phyloP scores from a whole-genome alignment of 1,140 invertebrate genomes.

The Anthonomus grandis region DNA sequence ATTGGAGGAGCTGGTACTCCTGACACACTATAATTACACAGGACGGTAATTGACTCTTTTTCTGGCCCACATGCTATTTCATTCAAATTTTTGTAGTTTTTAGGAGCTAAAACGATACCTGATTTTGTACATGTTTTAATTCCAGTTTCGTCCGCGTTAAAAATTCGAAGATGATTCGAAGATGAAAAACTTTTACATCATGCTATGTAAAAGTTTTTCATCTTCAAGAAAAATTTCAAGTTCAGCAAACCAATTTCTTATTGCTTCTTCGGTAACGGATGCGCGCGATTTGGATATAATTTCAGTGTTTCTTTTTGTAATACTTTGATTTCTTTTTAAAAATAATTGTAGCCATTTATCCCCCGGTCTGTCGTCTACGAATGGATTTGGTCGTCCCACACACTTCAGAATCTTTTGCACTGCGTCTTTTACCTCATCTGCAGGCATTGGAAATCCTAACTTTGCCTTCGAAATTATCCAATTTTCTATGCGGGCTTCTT shows the following conservation, averaged over 20 bases:
- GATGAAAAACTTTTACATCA: conserved; percentile 33
- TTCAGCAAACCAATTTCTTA: conserved; percentile 10
- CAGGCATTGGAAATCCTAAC: conserved; percentile 24
- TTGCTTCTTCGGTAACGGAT: conserved; percentile 14
- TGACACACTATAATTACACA: conserved; percentile 45
- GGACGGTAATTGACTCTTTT: conserved; percentile 45
- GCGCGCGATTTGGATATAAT: conserved; percentile 15
- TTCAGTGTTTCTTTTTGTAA: conserved; percentile 18
- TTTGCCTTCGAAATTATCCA: conserved; percentile 22
- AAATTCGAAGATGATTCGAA: no score
- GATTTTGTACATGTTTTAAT: conserved; percentile 40
- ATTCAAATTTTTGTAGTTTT: conserved; percentile 36
- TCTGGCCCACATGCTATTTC: conserved; percentile 28
- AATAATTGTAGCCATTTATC: conserved; percentile 20
- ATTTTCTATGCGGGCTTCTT: conserved; percentile 4
- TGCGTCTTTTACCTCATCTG: conserved; percentile 12
- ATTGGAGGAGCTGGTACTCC: conserved; percentile 40
- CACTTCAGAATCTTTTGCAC: conserved; percentile 22
- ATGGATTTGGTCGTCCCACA: no score
- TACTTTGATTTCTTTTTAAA: conserved; percentile 8
- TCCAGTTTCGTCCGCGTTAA: conserved; percentile 47
- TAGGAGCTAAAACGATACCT: conserved; percentile 31
- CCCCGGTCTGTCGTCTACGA: no score
- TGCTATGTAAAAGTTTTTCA: neutral
- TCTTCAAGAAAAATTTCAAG: conserved; percentile 5